Evolutionary conservation across 35 echinoderm and acorn worm genomes (phyloP).

Genomic region (Apostichopus californicus): DNA sequence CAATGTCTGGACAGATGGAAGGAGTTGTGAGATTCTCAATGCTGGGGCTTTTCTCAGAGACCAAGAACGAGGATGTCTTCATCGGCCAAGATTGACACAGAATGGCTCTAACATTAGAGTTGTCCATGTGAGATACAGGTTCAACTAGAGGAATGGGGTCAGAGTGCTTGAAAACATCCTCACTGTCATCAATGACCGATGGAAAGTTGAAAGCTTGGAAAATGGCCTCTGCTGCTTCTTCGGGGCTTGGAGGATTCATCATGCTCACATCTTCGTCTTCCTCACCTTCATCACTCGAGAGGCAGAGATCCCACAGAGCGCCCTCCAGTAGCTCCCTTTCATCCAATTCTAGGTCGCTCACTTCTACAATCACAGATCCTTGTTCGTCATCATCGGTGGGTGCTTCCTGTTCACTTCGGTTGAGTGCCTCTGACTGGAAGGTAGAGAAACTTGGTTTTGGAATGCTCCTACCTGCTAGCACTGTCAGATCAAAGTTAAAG

Average conservation of each 20-base stretch:
- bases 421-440: not conserved
- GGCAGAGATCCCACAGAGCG: conserved; percentile 27
- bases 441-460: not conserved
- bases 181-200: not conserved
- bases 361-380: not conserved
- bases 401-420: not conserved
- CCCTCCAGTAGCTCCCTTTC: conserved; percentile 46
- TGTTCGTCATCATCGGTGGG: conserved; percentile 44
- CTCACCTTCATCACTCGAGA: conserved; percentile 56
- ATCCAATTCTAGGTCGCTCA: conserved; percentile 38
- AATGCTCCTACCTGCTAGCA: not conserved
- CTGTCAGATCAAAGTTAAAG: conserved; percentile 28
- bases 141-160: not conserved
- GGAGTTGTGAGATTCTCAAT: conserved; percentile 38
- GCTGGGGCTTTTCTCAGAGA: conserved; percentile 46
- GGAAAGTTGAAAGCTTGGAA: conserved; percentile 44
- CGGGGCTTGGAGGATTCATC: conserved; percentile 34
- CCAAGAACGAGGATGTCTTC: not conserved
- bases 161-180: conserved; percentile 5
- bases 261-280: conserved; percentile 37
- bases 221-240: conserved; percentile 53
- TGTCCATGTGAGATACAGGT: not conserved
- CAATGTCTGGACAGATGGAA: conserved; percentile 36
- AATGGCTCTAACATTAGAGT: conserved; percentile 36
- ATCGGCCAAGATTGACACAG: conserved; percentile 58